A percentile compares a stretch with the other conserved stretches of the same genome.
phyloP scores from a whole-genome alignment of 2,113 vertebrate genomes.

The Naja naja region DNA sequence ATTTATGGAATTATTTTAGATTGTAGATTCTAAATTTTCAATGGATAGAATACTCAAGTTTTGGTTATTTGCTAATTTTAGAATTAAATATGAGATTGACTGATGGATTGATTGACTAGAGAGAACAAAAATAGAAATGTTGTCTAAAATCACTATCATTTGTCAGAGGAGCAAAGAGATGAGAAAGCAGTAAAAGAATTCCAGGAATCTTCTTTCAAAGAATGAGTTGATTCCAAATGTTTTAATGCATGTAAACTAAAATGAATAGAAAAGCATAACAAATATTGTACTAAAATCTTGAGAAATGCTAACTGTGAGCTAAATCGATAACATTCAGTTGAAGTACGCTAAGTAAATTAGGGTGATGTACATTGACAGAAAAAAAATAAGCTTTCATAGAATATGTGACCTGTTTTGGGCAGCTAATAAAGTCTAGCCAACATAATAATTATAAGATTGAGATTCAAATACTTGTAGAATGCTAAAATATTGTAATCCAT shows the following conservation, averaged over 20 bases:
- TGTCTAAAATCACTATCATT: neutral
- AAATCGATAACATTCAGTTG: neutral
- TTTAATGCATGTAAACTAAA: neutral
- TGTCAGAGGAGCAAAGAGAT: neutral
- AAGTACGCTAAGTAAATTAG: neutral
- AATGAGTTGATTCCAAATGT: neutral
- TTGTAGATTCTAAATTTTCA: neutral
- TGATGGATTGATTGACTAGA: too few relatives aligned
- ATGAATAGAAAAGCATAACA: neutral
- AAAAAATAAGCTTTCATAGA: neutral
- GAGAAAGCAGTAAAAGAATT: neutral
- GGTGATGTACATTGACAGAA: neutral
- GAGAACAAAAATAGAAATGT: too few relatives aligned
- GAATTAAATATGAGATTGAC: neutral
- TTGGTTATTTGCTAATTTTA: neutral
- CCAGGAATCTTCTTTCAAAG: neutral
- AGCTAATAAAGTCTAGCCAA: neutral
- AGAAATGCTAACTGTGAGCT: neutral
- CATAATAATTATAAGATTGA: neutral
- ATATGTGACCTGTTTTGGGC: neutral
- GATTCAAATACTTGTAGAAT: too few relatives aligned
- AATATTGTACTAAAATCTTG: neutral
- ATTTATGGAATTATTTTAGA: neutral
- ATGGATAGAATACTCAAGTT: neutral
- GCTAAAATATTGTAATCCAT: neutral